Evolutionary conservation across 1,140 invertebrate genomes (phyloP), one percentile per base, ranked within the genome.

Genomic region (Acromyrmex echinatior): DNA sequence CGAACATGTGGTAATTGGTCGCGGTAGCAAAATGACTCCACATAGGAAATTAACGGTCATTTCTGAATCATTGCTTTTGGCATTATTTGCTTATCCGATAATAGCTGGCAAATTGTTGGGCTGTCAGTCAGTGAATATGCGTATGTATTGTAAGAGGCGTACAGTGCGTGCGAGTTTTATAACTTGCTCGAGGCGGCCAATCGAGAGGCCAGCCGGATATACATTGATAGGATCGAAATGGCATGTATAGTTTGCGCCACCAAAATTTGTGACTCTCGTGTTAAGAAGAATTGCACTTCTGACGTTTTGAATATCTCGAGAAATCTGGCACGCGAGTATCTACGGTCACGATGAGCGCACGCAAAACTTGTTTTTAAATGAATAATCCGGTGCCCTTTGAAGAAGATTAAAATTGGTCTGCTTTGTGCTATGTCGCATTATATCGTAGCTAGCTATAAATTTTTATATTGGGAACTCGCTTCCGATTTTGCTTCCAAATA

Each of bases 11-110:
- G 56, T 90, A 89, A 90, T 89, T 89, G 85, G 71, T 62, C 63
- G 66, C n/a, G 31, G 1, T 66, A 45, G 35, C 21, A 63, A 60
- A 39, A 78, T 28, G 49, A 28, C 39, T 28, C 45, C 31, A 49
- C 58, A 35, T 60, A 35, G 70, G 39, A 74, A 62, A 62, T 84
- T 45, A 49, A 76, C 56, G 53, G 12, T 45, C 35, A 39, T 56
- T 78, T 71, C 80, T 18, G 65, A 49, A 71, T 51, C 49, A 81
- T 87, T 89, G 82, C 92, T 91, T 90, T 88, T 85, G 91, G 91
- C 90, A 90, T 88, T 94, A 92, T 94, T 94, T 94, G 92, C 92
- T 93, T 91, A 93, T 93, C 87, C 89, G 91, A 93, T 93, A 94
- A 94, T 94, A 89, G 91, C 86, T n/a, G 60, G 80, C 85, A 93